A percentile compares a stretch with the other conserved stretches of the same genome.
Conservation (phyloP, 2,888 invertebrate genomes). For the Sipha maydis region DNA sequence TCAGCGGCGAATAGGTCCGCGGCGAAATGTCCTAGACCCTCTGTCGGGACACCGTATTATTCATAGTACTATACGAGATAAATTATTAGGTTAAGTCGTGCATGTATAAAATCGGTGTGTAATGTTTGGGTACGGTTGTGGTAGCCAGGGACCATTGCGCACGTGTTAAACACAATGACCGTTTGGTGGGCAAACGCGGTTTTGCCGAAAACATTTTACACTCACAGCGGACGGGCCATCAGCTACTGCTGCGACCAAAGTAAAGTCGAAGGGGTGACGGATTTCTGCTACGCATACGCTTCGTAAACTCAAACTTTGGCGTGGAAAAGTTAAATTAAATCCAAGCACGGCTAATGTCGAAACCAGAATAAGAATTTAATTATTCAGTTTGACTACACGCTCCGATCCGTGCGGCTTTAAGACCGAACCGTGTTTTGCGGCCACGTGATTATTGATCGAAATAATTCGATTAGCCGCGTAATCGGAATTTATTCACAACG, state of each 20-base stretch:
- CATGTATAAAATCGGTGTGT: too few species aligned
- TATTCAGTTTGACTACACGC: conserved; percentile 11
- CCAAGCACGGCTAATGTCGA: not conserved
- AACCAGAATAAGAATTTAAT: conserved; percentile 30
- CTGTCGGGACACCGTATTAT: too few species aligned
- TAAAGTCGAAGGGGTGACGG: not conserved
- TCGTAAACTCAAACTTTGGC: not conserved
- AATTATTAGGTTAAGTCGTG: too few species aligned
- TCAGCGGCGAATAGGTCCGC: too few species aligned
- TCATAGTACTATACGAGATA: too few species aligned
- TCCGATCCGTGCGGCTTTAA: not conserved
- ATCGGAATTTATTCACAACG: not conserved
- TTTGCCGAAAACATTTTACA: not conserved
- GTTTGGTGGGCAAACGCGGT: not conserved
- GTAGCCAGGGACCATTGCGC: too few species aligned
- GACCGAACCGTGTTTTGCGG: not conserved
- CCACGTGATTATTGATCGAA: not conserved
- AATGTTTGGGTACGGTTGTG: too few species aligned
- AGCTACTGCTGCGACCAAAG: not conserved
- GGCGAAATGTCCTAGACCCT: too few species aligned
- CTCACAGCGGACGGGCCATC: not conserved
- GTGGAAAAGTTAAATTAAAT: conserved; percentile 22
- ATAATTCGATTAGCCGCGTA: not conserved
- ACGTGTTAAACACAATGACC: not conserved
- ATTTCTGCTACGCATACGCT: not conserved